A percentile compares a stretch with the other conserved stretches of the same genome.
Conservation (phyloP, 2,113 vertebrate genomes). For the Oxyruncus cristatus region DNA sequence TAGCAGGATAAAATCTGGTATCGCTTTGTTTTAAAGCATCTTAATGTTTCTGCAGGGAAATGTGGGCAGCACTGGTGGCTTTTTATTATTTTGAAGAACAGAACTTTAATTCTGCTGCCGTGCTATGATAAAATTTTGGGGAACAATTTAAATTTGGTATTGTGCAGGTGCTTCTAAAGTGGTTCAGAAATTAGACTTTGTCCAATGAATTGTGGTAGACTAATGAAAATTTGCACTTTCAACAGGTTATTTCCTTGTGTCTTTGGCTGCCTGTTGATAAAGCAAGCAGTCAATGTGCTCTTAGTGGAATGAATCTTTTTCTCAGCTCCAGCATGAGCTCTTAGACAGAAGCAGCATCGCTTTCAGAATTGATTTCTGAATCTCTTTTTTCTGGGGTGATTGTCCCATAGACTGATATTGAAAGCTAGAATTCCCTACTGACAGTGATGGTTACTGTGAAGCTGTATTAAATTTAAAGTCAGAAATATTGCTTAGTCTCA, state of each 20-base stretch:
- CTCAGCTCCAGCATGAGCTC: not conserved
- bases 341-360: not conserved
- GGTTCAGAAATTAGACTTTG: not conserved
- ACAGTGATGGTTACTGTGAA: not conserved
- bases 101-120: not conserved
- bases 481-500: not conserved
- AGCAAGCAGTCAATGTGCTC: not conserved
- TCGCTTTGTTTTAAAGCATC: not conserved
- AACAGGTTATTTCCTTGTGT: not conserved
- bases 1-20: not conserved
- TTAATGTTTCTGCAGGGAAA: not conserved
- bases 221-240: not conserved
- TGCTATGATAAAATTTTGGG: not conserved
- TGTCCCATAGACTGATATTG: not conserved
- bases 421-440: not conserved
- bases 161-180: not conserved
- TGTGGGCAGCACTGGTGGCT: not conserved
- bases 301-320: not conserved
- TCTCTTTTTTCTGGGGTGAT: not conserved
- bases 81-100: not conserved
- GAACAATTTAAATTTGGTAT: not conserved
- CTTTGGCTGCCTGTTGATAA: not conserved
- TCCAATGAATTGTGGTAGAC: not conserved
- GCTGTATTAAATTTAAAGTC: not conserved
- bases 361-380: conserved; percentile 13